Evolutionary conservation across 2,113 vertebrate species (phyloP), one percentile per base, ranked within the genome.

Genomic region (Pelodiscus sinensis): DNA sequence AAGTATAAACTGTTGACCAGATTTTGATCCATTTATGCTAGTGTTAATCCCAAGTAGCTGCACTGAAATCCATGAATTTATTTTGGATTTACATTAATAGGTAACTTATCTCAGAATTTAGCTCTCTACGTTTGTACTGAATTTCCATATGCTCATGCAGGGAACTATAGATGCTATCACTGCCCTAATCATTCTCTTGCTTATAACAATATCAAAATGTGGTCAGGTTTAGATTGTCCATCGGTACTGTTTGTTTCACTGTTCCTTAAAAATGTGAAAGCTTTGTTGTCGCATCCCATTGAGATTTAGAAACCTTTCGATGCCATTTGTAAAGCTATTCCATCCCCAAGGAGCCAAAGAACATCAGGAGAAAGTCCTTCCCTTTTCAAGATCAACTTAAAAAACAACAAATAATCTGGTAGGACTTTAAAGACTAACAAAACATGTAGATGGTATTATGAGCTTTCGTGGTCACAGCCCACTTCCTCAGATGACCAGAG

Each of bases 331-430:
- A 50, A 25, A 62, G 9, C 18, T 90, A 68, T 22, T n/a, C 92
- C 0, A 0, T 56, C 44, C 24, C 0, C 2, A 60, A 7, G 8
- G 14, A 68, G 89, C 77, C 31, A 78, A 58, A 81, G 12, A 4
- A 58, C 21, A 22, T 15, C 11, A 44, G 73, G 19, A 16, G 44
- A 73, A 52, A 73, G 31, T 73, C 35, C 68, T 38, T 35, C 65
- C 38, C 68, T 38, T 73, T 73, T 35, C 22, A 27, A 24, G 22
- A 11, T 44, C 5, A 44, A 44, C 44, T 44, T 44, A 44, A 44
- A 44, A 44, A 44, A 44, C 44, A 44, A 44, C 44, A 44, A 44
- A 44, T 44, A 44, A 44, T 44, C 44, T 44, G 4, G 44, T 44
- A 44, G 44, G 44, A 44, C 44, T 44, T 44, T 44, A 44, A 44